A percentile compares a stretch with the other conserved stretches of the same genome.
phyloP scores from a whole-genome alignment of 2,888 invertebrate genomes.

The Chymomyza fuscimana region DNA sequence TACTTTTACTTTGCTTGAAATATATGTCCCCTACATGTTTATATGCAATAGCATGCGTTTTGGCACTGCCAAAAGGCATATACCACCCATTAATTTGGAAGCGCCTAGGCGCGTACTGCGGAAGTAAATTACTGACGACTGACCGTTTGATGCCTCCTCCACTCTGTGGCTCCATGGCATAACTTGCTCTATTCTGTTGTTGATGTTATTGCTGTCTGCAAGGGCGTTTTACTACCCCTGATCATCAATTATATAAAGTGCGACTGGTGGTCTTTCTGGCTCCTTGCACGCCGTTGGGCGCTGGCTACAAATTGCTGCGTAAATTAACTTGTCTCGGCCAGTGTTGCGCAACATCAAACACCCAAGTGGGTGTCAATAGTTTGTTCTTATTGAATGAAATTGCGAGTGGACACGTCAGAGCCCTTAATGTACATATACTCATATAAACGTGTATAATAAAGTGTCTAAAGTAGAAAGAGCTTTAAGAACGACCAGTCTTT shows the following conservation, averaged over 20 bases:
- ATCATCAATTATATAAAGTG: constrained; percentile 65
- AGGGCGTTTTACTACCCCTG: constrained; percentile 3
- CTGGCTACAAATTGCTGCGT: constrained; percentile 57
- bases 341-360: background rate
- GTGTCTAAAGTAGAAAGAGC: background rate
- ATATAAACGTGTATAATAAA: background rate
- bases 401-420: constrained; percentile 11
- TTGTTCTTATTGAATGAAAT: constrained; percentile 63
- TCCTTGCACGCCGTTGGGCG: background rate
- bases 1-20: background rate
- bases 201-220: constrained; percentile 9
- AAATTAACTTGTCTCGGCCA: constrained; percentile 46
- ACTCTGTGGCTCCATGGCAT: background rate
- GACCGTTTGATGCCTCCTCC: constrained; percentile 27
- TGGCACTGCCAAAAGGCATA: constrained; percentile 46
- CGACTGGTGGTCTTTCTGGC: constrained; percentile 12
- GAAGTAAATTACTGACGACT: constrained; percentile 44
- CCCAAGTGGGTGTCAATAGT: constrained; percentile 42
- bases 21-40: background rate
- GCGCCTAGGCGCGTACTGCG: background rate
- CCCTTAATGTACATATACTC: background rate
- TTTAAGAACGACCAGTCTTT: background rate
- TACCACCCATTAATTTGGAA: constrained; percentile 16
- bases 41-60: constrained; percentile 38
- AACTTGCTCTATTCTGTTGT: constrained; percentile 24